phyloP scores from a whole-genome alignment of 1,140 invertebrate species.

The Euwallacea similis region DNA sequence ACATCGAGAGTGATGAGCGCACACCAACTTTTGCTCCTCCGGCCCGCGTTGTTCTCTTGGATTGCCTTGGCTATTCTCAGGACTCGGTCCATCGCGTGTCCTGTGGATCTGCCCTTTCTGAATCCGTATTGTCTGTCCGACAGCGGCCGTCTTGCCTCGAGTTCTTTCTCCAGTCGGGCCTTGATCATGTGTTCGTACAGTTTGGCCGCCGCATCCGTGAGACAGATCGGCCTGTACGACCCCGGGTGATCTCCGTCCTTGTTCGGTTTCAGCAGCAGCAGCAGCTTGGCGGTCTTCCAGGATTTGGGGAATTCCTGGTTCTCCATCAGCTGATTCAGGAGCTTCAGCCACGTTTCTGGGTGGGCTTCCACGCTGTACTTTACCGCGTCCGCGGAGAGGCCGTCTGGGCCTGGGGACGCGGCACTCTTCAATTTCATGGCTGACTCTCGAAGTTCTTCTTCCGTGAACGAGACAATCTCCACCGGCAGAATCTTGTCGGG shows the following conservation, averaged over 20 bases:
- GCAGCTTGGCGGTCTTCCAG: conserved; percentile 16
- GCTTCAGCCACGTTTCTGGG: neutral
- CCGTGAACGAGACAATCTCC: conserved; percentile 16
- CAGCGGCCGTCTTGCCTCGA: conserved; percentile 27
- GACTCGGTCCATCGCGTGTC: too few species aligned
- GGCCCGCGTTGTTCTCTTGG: too few species aligned
- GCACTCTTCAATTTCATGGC: conserved; percentile 15
- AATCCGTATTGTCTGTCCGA: conserved; percentile 40
- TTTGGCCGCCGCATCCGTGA: conserved; percentile 44
- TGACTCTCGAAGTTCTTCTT: conserved; percentile 29
- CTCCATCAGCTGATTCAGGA: conserved; percentile 7
- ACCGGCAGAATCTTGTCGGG: neutral
- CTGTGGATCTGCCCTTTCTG: conserved; percentile 16
- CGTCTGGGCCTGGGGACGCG: conserved; percentile 40
- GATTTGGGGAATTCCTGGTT: conserved; percentile 3
- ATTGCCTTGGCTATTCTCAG: too few species aligned
- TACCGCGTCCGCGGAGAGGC: conserved; percentile 29
- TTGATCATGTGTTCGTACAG: conserved; percentile 43
- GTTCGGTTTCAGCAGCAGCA: conserved; percentile 9
- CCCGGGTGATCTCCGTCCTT: conserved; percentile 6
- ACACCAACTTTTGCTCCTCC: too few species aligned
- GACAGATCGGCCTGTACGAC: conserved; percentile 47
- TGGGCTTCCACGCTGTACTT: neutral
- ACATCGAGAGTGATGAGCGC: too few species aligned
- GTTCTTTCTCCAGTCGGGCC: conserved; percentile 34